Evolutionary conservation across 2,113 vertebrate genomes (phyloP), one percentile per base, ranked within the genome.

Genomic region (Muntiacus reevesi): DNA sequence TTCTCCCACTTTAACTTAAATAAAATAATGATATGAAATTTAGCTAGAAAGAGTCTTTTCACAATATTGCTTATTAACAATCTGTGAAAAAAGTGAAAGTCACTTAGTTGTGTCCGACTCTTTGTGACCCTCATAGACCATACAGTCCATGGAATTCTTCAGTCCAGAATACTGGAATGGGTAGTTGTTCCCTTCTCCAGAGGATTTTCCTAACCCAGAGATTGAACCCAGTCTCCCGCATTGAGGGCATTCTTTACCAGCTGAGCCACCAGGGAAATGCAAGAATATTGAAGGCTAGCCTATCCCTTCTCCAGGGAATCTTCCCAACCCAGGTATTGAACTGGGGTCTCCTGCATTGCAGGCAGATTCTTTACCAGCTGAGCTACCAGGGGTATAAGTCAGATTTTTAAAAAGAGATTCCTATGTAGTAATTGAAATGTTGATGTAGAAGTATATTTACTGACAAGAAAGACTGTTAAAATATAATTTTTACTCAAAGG

Each of bases 391-490:
- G 36, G 19, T 74, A 40, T 25, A 74, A 40, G 54, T 74, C 36
- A 74, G 19, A 74, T 74, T 40, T 40, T 13, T 25, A 1, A 40
- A 92, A 79, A 36, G 8, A 55, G 84, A 95, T 55, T 60, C 10
- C 36, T 55, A 62, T 8, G 12, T 74, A 81, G 57, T 40, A 30
- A 57, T 13, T 82, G 78, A 84, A 95, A 91, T 93, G 43, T 33
- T 78, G 55, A 57, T 11, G 15, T 8, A 17, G 28, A 89, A 67
- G 11, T 28, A 45, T 28, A 76, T 14, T 76, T 89, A 82, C 36
- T 52, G 30, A 90, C 54, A 95, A 52, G 64, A 84, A 78, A 91
- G 57, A 60, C 62, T 52, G 19, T 45, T 89, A 92, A 81, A 94
- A 88, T 81, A 25, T 30, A 86, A 87, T 78, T 86, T 83, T 57